Evolutionary conservation across 2,797 vertebrate species (phyloP).

Genomic region (Oreochromis grahami): DNA sequence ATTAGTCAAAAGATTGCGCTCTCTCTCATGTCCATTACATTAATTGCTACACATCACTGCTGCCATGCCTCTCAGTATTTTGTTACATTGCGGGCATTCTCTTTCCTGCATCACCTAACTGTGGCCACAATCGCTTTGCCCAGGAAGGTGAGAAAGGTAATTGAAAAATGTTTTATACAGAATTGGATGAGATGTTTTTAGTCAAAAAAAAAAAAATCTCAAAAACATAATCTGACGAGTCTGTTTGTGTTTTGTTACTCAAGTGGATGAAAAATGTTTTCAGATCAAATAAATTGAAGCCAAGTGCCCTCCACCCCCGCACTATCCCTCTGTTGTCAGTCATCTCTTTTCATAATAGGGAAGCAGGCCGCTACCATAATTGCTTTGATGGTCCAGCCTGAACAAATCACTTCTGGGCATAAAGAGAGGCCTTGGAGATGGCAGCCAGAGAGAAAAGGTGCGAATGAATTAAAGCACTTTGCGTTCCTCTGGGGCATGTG

Average conservation of each 20-base stretch:
- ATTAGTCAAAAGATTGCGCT: constrained; percentile 62
- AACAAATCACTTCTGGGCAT: constrained; percentile 99
- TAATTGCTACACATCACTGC: constrained; percentile 74
- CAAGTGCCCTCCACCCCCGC: constrained; percentile 68
- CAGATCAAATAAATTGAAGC: constrained; percentile 75
- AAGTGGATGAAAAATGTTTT: constrained; percentile 61
- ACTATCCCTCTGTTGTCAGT: constrained; percentile 87
- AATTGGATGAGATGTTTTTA: constrained; percentile 35
- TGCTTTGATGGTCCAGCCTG: constrained; percentile 98
- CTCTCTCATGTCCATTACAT: constrained; percentile 75
- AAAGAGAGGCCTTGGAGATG: constrained; percentile 93
- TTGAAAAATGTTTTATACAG: constrained; percentile 34
- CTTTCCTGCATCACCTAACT: constrained; percentile 35
- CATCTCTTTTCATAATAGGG: constrained; percentile 93
- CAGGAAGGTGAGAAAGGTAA: constrained; percentile 48
- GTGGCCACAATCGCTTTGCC: constrained; percentile 18
- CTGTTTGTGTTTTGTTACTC: constrained; percentile 67
- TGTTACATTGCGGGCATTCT: constrained; percentile 53
- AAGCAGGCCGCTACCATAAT: constrained; percentile 93
- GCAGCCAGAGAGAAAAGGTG: constrained; percentile 97
- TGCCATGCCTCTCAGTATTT: constrained; percentile 55
- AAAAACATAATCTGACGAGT: constrained; percentile 43
- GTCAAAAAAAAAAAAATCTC: constrained; percentile 19
- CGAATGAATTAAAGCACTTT: constrained; percentile 98
- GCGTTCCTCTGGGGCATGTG: constrained; percentile 97